Conservation (phyloP, 1,140 invertebrate genomes). For the Gyrodactylus bullatarudis region DNA sequence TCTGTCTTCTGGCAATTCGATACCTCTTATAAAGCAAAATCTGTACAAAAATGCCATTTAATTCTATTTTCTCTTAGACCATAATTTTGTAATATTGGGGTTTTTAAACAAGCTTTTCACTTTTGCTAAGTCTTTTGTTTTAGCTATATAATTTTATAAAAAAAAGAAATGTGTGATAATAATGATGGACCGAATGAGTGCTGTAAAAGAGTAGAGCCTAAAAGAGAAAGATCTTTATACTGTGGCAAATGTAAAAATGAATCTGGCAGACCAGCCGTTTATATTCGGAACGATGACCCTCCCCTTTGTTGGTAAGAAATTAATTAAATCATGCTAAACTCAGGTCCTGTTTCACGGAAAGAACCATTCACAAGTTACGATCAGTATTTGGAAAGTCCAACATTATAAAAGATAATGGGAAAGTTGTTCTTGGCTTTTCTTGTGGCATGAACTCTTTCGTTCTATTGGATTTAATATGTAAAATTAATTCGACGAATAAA, state of each 20-base stretch:
- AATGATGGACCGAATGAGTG: not conserved
- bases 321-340: not conserved
- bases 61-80: too few species aligned
- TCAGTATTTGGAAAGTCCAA: not conserved
- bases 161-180: not conserved
- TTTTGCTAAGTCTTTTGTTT: too few species aligned
- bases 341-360: not conserved
- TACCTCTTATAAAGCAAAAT: too few species aligned
- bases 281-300: not conserved
- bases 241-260: not conserved
- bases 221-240: not conserved
- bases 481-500: not conserved
- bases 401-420: not conserved
- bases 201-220: not conserved
- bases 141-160: not conserved
- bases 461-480: not conserved
- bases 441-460: not conserved
- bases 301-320: not conserved
- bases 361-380: not conserved
- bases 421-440: not conserved
- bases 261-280: not conserved
- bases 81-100: too few species aligned
- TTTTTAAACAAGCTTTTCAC: too few species aligned
- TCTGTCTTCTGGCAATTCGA: too few species aligned
- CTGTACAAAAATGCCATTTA: too few species aligned